Base-by-base conservation (phyloP, 2,797 vertebrate species). In the Periparus ater region DNA sequence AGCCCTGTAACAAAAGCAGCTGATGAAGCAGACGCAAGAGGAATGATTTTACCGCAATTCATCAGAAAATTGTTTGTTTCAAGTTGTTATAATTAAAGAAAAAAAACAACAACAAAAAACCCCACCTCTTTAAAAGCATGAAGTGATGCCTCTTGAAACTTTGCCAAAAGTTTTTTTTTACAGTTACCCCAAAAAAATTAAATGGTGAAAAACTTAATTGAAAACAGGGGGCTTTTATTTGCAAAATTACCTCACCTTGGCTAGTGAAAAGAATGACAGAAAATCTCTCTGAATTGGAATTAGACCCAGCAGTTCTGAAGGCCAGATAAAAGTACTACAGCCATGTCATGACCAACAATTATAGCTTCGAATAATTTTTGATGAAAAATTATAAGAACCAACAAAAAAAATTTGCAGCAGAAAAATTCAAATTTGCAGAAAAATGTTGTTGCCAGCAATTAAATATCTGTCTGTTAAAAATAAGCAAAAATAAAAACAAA, bases 21-120 rank as follows among this genome's bases (percentile, higher is more conserved):
- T 91, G 87, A 95, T 80, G n/a, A 95, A 92, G 89, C 79, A 91
- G 38, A 92, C 32, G 44, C 34, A 88, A 91, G 29, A 53, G 10
- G 20, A 42, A 58, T 61, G 27, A 70, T 92, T 92, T 58, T 78
- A 83, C 38, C 17, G 68, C 10, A 25, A 68, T 26, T 51, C 44
- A 63, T 72, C 47, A 75, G 57, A 93, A 95, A 83, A 54, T 5
- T n/a, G 30, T 30, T 91, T 86, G 27, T 63, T 91, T 92, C n/a
- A 76, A 53, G 14, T 76, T 66, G 17, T 89, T 87, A 47, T 72
- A 62, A 65, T 32, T 40, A 30, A 73, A 74, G 77, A 7, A 61
- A 9, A 58, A 80, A 11, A 21, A 51, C 7, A 51, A 17, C 16
- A 42, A 42, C 42, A 16, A 22, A 47, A 21, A 47, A 21, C 12